Conservation (phyloP, 2,888 invertebrate species). For the Galeopsomyia nigrocyanea region DNA sequence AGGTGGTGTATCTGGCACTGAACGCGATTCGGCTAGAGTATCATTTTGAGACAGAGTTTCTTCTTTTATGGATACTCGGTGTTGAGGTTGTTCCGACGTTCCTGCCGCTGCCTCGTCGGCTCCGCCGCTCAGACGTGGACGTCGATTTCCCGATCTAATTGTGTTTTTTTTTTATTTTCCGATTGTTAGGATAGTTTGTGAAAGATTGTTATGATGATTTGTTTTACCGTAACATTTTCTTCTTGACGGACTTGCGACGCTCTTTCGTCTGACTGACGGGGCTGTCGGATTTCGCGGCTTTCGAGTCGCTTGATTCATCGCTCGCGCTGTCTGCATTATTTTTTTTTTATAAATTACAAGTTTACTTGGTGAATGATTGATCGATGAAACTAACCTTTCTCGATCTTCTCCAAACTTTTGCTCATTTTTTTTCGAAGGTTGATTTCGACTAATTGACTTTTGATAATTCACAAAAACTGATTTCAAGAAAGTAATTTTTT, state of each 20-base stretch:
- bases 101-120: slow-evolving; percentile 30
- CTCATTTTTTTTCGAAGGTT: slow-evolving; percentile 25
- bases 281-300: neutral
- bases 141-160: slow-evolving; percentile 8
- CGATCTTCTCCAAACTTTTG: neutral
- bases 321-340: neutral
- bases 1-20: slow-evolving; percentile 25
- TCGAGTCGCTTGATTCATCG: slow-evolving; percentile 6
- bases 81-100: neutral
- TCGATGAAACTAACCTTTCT: slow-evolving; percentile 14
- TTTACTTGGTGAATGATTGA: too few species aligned
- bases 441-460: too few species aligned
- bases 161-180: neutral
- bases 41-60: too few species aligned
- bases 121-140: slow-evolving; percentile 33
- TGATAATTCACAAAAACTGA: too few species aligned
- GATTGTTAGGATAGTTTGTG: neutral
- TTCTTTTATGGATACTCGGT: too few species aligned
- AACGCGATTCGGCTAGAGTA: too few species aligned
- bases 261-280: neutral
- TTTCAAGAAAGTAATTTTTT: slow-evolving; percentile 6
- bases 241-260: slow-evolving; percentile 4
- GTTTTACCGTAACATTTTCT: slow-evolving; percentile 10
- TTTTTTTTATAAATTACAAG: neutral
- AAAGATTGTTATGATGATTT: too few species aligned